Evolutionary conservation across 2,888 invertebrate species (phyloP), one percentile per base, ranked within the genome.

Genomic region (Sussaba pulchella): DNA sequence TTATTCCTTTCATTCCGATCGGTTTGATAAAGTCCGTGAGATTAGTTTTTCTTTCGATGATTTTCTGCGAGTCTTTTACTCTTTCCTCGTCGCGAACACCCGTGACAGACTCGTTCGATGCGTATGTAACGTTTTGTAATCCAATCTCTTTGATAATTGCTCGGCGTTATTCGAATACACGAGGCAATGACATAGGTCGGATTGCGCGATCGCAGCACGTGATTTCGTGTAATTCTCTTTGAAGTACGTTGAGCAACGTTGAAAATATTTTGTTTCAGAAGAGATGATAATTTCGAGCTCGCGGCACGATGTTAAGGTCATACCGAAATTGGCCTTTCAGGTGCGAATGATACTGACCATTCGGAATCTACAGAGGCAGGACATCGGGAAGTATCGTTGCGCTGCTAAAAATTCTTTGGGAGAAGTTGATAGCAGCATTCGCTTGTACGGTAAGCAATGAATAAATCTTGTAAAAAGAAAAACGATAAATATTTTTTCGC

Each of bases 361-460:
- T 83, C 94, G 96, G 57, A 94, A 95, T 86, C 94, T 98, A 84
- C 95, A 96, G 82, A 93, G 94, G 77, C 94, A 94, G 41, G 97
- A 97, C 89, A 95, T 96, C 8, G 97, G 98, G 26, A 96, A 96
- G 0, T 98, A 98, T 93, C 94, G 95, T 67, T 98, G 98, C 91
- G 96, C 97, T 78, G 97, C 97, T 36, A 90, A 91, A 78, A 92
- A 92, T 87, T 91, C 92, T 47, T 93, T 98, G 1, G 98, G 98
- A 0, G 97, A 97, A 92, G 97, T 97, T 19, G 97, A 98, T 90
- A 97, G 97, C 92, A 96, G 95, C 89, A 97, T 98, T 88, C 94
- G 97, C 84, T 93, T 98, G 67, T 97, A 98, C 91, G 97, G 98
- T 98, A 92, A 95, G 95, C 91, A 81, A 41, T 5, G 14, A 36